Conservation (phyloP, 2,888 invertebrate genomes). For the Drosophila anomelani region DNA sequence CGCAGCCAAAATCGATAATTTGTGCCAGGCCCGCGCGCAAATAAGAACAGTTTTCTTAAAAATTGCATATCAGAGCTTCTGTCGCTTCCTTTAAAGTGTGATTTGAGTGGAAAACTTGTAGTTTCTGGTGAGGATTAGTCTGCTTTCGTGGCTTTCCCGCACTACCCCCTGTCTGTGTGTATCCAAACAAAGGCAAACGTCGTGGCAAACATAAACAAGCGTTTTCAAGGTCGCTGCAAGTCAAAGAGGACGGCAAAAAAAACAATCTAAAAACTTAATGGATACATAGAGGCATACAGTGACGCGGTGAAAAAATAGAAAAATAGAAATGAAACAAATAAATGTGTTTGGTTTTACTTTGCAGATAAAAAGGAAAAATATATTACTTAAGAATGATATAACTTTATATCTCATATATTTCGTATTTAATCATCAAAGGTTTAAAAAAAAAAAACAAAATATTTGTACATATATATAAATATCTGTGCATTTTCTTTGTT, state of each 20-base stretch:
- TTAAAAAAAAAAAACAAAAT: too few relatives aligned
- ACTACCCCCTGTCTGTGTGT: neutral
- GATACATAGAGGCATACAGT: conserved; percentile 9
- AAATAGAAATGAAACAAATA: neutral
- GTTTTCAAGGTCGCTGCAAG: conserved; percentile 74
- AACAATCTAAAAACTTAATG: conserved; percentile 41
- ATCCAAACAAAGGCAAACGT: conserved; percentile 23
- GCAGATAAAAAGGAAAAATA: neutral
- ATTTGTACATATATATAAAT: too few relatives aligned
- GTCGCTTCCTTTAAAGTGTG: neutral
- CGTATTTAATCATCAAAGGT: too few relatives aligned
- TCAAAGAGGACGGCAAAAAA: conserved; percentile 49
- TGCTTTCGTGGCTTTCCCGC: neutral
- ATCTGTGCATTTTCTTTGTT: too few relatives aligned
- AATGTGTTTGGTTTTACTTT: neutral
- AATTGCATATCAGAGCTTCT: conserved; percentile 2
- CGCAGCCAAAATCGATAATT: conserved; percentile 69
- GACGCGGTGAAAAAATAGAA: neutral
- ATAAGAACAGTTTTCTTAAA: neutral
- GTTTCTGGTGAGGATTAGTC: conserved; percentile 17
- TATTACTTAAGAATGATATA: neutral
- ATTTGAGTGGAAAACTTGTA: neutral
- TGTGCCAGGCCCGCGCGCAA: conserved; percentile 53
- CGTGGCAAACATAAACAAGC: conserved; percentile 67
- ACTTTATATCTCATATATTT: neutral